Conservation (phyloP, 2,888 invertebrate species). For the Cecidostiba fungosa region DNA sequence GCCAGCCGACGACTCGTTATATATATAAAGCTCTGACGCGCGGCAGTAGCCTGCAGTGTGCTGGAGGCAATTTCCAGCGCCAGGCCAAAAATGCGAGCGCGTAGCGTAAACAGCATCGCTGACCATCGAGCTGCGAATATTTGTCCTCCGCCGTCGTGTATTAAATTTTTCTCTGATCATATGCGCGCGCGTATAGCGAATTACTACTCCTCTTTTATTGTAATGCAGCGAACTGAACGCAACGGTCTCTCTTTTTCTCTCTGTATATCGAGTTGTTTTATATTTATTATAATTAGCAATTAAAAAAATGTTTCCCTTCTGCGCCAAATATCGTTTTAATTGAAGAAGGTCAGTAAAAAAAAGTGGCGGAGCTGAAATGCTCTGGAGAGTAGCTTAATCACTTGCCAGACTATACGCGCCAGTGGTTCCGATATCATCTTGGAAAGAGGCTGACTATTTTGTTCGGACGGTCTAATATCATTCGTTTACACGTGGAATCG, state of each 20-base stretch:
- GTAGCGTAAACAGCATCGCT: not conserved
- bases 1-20: constrained; percentile 3
- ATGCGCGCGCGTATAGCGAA: not conserved
- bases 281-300: not conserved
- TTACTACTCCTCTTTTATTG: not conserved
- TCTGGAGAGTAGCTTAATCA: not conserved
- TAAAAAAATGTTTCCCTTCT: not conserved
- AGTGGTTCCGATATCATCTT: not conserved
- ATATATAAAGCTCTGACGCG: not conserved
- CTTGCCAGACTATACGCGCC: not conserved
- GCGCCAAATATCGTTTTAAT: not conserved
- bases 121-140: not conserved
- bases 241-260: not conserved
- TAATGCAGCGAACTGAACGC: not conserved
- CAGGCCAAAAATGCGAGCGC: not conserved
- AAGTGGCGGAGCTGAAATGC: no score
- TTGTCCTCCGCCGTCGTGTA: not conserved
- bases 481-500: constrained; percentile 30
- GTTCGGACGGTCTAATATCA: constrained; percentile 25
- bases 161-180: constrained; percentile 9
- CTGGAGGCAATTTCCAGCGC: not conserved
- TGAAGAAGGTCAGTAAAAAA: no score
- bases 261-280: not conserved
- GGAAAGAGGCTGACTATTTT: not conserved
- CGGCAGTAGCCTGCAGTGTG: not conserved